These are phyloP conservation scores for Clytia hemisphaerica DNA, from an alignment of 30 jellyfish, hydroid and myxozoan species.

Conservation along the genomic window DNA sequence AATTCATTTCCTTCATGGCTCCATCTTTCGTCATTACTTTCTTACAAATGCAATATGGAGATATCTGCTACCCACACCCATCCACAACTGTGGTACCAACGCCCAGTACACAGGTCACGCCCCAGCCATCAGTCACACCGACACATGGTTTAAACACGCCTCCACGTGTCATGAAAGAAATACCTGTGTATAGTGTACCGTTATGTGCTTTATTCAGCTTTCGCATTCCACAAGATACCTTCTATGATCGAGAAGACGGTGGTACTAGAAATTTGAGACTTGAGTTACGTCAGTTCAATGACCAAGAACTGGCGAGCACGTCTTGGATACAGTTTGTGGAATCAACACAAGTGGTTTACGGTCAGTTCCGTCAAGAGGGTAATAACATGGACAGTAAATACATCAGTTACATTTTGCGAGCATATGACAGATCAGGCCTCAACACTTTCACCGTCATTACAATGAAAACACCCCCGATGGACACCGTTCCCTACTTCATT, in stretches of 20 bases:
- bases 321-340: constrained; percentile 86
- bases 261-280: constrained; percentile 19
- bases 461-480: constrained; percentile 47
- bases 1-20: constrained; percentile 37
- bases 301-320: constrained; percentile 1
- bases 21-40: constrained; percentile 42
- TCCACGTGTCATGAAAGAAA: constrained; percentile 23
- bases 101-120: not conserved
- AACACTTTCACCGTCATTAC: constrained; percentile 50
- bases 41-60: not conserved
- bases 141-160: constrained; percentile 29
- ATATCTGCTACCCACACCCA: not conserved
- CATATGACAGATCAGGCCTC: constrained; percentile 60
- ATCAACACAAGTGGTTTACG: constrained; percentile 67
- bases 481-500: constrained; percentile 29
- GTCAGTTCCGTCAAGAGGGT: constrained; percentile 53
- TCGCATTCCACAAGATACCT: constrained; percentile 33
- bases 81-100: not conserved
- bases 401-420: constrained; percentile 49
- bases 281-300: not conserved
- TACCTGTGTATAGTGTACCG: constrained; percentile 1
- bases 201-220: constrained; percentile 12
- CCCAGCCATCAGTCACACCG: not conserved
- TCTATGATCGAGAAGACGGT: constrained; percentile 40
- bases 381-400: constrained; percentile 22